Evolutionary conservation across 1,140 invertebrate genomes (phyloP).

Genomic region (Lepidurus couesii): DNA sequence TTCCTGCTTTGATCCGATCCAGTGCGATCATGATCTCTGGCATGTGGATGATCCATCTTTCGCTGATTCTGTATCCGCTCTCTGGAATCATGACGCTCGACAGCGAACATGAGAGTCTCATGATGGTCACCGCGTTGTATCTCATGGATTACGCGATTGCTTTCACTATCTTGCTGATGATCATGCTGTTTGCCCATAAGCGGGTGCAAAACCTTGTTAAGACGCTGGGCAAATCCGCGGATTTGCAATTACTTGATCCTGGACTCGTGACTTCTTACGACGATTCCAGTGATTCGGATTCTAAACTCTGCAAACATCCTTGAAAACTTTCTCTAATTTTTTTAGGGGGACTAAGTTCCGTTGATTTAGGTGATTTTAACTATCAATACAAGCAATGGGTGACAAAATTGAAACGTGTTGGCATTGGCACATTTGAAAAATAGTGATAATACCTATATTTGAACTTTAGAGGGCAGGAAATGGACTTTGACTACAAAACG

Average conservation of each 20-base stretch:
- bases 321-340: neutral
- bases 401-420: too few relatives aligned
- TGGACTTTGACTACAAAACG: too few relatives aligned
- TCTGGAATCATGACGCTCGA: neutral
- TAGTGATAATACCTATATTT: too few relatives aligned
- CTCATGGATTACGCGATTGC: neutral
- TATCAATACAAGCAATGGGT: too few relatives aligned
- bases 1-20: neutral
- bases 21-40: neutral
- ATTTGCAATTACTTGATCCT: neutral
- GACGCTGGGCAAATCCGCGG: neutral
- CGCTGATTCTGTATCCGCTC: neutral
- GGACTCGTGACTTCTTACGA: neutral
- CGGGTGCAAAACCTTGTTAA: neutral
- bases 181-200: neutral
- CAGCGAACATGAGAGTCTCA: neutral
- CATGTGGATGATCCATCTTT: slow-evolving; percentile 3
- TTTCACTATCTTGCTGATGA: neutral
- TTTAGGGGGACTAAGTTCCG: too few relatives aligned
- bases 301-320: neutral
- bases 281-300: neutral
- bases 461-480: too few relatives aligned
- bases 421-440: too few relatives aligned
- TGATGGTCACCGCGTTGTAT: neutral
- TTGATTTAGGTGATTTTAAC: too few relatives aligned